Percentiles rank a stretch among this genome's conserved stretches.
Conservation (phyloP, 2,797 vertebrate species). For the Cirrhinus molitorella region DNA sequence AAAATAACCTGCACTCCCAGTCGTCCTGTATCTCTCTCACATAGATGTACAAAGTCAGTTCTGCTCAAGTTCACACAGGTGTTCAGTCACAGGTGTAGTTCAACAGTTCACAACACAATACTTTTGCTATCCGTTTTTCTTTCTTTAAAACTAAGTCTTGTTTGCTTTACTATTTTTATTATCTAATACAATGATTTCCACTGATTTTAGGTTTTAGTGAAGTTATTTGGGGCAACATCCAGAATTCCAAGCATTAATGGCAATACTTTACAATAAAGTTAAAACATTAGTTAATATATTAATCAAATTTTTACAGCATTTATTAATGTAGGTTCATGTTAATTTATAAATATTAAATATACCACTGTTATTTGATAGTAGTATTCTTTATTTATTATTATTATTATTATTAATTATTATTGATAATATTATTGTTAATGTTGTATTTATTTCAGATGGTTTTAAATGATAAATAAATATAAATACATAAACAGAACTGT, state of each 20-base stretch:
- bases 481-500: too few relatives aligned
- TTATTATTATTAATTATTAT: too few relatives aligned
- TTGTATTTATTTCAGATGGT: too few relatives aligned
- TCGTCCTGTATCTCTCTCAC: slow-evolving; percentile 5
- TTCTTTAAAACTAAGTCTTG: not conserved
- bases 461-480: too few relatives aligned
- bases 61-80: slow-evolving; percentile 13
- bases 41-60: not conserved
- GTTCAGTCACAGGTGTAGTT: not conserved
- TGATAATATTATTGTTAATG: too few relatives aligned
- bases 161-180: not conserved
- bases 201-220: not conserved
- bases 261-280: too few relatives aligned
- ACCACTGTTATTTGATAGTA: too few relatives aligned
- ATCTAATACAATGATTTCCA: not conserved
- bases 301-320: too few relatives aligned
- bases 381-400: too few relatives aligned
- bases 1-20: slow-evolving; percentile 1
- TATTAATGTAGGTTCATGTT: too few relatives aligned
- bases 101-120: not conserved
- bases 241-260: not conserved
- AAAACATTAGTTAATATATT: too few relatives aligned
- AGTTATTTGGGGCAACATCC: not conserved
- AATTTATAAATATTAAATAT: too few relatives aligned
- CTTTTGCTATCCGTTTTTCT: not conserved